A percentile compares a stretch with the other conserved stretches of the same genome.
Conservation (phyloP, 1,140 invertebrate species). For the Calliphora vicina region DNA sequence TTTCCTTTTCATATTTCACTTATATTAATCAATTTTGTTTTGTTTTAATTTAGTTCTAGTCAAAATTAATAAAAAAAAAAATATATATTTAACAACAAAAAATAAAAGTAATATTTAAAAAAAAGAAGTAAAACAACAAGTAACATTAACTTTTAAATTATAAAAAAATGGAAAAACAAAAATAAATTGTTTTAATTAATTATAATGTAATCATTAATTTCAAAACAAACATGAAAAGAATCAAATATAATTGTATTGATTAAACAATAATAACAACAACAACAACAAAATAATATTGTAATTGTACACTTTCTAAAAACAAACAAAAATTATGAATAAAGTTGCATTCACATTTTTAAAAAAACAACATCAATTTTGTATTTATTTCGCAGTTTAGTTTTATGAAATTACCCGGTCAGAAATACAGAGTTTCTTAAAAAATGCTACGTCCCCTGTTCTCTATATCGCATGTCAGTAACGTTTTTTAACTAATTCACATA, state of each 20-base stretch:
- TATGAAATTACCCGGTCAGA: no score
- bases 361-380: not conserved
- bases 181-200: slow-evolving; percentile 41
- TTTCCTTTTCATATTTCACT: slow-evolving; percentile 10
- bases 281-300: slow-evolving; percentile 45
- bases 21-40: slow-evolving; percentile 40
- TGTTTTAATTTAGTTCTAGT: slow-evolving; percentile 57
- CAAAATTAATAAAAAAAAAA: slow-evolving; percentile 49
- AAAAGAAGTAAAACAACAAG: not conserved
- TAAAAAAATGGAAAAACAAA: not conserved
- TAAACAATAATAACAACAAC: slow-evolving; percentile 5
- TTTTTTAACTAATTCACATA: no score
- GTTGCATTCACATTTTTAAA: slow-evolving; percentile 57
- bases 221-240: slow-evolving; percentile 12
- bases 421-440: no score
- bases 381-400: no score
- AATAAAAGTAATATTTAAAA: not conserved
- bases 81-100: slow-evolving; percentile 43
- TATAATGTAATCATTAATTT: slow-evolving; percentile 48
- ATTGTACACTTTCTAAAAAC: slow-evolving; percentile 49
- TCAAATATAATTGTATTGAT: slow-evolving; percentile 52
- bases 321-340: slow-evolving; percentile 50
- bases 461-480: no score
- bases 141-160: not conserved
- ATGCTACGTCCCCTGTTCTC: no score